Conservation (phyloP, 92 coral and sea anemone genomes). For the Epizoanthus rinbou region DNA sequence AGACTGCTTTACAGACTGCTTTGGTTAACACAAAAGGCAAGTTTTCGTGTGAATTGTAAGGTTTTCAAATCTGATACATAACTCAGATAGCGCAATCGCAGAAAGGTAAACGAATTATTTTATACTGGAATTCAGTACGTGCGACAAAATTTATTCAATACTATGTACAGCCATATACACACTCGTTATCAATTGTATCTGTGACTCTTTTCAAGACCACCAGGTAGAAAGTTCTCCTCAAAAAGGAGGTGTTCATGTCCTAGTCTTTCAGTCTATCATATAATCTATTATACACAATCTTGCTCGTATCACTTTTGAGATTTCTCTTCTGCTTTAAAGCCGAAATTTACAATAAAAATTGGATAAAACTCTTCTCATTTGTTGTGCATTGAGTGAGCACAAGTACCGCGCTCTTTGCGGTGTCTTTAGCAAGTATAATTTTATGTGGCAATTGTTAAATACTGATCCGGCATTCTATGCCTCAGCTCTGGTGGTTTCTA, state of each 20-base stretch:
- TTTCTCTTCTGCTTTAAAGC: conserved; percentile 35
- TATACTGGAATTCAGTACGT: conserved; percentile 11
- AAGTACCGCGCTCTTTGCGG: conserved; percentile 39
- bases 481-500: conserved; percentile 59
- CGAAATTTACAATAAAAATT: conserved; percentile 47
- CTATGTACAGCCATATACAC: conserved; percentile 41
- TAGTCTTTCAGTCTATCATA: conserved; percentile 29
- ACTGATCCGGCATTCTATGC: background rate
- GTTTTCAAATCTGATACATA: background rate
- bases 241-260: conserved; percentile 26
- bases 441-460: conserved; percentile 26
- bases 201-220: conserved; percentile 45
- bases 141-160: conserved; percentile 43
- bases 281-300: conserved; percentile 42
- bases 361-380: conserved; percentile 44
- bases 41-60: background rate
- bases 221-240: conserved; percentile 35
- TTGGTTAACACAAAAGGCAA: background rate
- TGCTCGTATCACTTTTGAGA: conserved; percentile 26
- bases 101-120: background rate
- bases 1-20: background rate
- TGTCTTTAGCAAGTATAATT: conserved; percentile 40
- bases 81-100: conserved; percentile 2
- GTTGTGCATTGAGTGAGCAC: conserved; percentile 47
- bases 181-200: conserved; percentile 28